Conservation (phyloP, 2,113 vertebrate species). For the Apaloderma vittatum region DNA sequence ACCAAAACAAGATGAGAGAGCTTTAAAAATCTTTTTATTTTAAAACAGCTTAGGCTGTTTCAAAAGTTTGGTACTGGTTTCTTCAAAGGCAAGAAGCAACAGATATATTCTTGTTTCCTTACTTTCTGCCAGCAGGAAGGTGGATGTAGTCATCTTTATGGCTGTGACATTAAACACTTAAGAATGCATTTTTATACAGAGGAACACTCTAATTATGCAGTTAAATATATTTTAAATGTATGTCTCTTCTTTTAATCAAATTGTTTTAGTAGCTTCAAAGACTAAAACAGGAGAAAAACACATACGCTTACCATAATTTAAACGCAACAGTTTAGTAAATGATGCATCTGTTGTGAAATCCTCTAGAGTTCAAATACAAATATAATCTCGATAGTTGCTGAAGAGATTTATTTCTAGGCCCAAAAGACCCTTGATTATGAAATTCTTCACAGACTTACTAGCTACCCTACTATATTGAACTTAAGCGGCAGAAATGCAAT, state of each 20-base stretch:
- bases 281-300: neutral
- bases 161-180: neutral
- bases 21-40: neutral
- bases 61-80: neutral
- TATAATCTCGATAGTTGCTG: neutral
- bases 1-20: neutral
- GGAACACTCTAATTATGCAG: neutral
- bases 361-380: slow-evolving; percentile 18
- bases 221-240: slow-evolving; percentile 23
- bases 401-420: slow-evolving; percentile 58
- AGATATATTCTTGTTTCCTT: neutral
- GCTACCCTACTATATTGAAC: slow-evolving; percentile 18
- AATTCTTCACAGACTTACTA: slow-evolving; percentile 39
- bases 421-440: slow-evolving; percentile 48
- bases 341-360: neutral
- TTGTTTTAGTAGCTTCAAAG: neutral
- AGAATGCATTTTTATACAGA: neutral
- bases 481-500: neutral
- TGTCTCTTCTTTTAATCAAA: neutral
- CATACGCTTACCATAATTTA: neutral
- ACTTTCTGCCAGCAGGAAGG: neutral
- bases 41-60: neutral
- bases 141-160: neutral
- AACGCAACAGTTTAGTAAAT: neutral
- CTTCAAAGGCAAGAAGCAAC: neutral